Base-by-base conservation (phyloP, 2,888 invertebrate genomes). In the Neoaliturus tenellus region DNA sequence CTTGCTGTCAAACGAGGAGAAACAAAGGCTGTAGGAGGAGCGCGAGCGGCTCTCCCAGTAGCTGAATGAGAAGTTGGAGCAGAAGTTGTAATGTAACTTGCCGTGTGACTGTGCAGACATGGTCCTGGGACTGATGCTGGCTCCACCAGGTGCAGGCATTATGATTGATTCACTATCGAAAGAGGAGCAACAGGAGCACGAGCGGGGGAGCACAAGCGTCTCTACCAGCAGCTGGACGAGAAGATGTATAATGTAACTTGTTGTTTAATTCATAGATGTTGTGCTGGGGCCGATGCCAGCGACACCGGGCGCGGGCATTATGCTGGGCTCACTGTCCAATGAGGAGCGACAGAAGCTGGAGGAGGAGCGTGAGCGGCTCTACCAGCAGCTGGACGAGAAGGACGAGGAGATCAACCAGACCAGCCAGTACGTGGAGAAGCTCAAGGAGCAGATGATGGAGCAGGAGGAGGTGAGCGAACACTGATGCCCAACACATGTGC, bases 331-430 rank as follows among this genome's bases (percentile, higher is more conserved):
- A 17, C 91, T 94, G 83, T 94, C 94, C 48, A 93, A 93, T 86
- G 96, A 96, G 88, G 96, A 97, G 89, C 91, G 96, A 67, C 93
- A 94, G 82, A 96, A 96, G 88, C 93, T 98, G 90, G 99, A 97
- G 88, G 95, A 96, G 89, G 99, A 99, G 91, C 93, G 98, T 84
- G 98, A 98, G 90, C 93, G 96, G 25, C 92, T 99, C 48, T 99
- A 99, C 91, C 97, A 98, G 90, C 99, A 99, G 91, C 92, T 99
- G 89, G 99, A 99, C 89, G 99, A 99, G 90, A 99, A 99, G 91
- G 99, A 99, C 90, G 99, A 99, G 90, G 99, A 99, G 91, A 99
- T 99, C 89, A 99, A 99, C 91, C 98, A 98, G 90, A 98, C 98
- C 90, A 98, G 98, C 85, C 99, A 99, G 91, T 95, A 97, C 89